Percentiles rank a stretch among this genome's conserved stretches.
Conservation (phyloP, 2,113 vertebrate genomes). For the Phalacrocorax aristotelis region DNA sequence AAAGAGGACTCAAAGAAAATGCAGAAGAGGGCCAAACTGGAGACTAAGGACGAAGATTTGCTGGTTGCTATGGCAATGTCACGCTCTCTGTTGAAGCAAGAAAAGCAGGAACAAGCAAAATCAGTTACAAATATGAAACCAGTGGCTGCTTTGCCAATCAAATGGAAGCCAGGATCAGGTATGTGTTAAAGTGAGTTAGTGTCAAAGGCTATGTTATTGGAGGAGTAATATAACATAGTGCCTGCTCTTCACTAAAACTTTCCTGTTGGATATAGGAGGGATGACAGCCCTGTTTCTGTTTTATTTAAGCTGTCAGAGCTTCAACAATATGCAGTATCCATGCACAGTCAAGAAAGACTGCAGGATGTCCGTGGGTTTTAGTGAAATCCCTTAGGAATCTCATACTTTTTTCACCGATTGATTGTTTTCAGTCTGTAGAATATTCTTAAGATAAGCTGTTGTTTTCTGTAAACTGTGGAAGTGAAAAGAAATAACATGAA, state of each 20-base stretch:
- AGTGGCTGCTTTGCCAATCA: conserved; percentile 53
- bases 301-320: conserved; percentile 16
- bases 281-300: not conserved
- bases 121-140: conserved; percentile 24
- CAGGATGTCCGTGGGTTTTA: not conserved
- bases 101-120: conserved; percentile 50
- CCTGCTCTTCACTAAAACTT: not conserved
- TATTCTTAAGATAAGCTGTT: not conserved
- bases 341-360: not conserved
- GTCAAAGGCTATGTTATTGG: not conserved
- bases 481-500: not conserved
- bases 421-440: not conserved
- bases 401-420: not conserved
- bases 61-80: conserved; percentile 92
- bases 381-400: not conserved
- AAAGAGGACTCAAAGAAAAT: conserved; percentile 73
- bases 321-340: not conserved
- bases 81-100: conserved; percentile 82
- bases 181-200: not conserved
- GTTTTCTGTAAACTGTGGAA: not conserved
- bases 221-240: not conserved
- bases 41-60: conserved; percentile 82
- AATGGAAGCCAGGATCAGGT: conserved; percentile 72
- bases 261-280: not conserved
- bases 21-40: conserved; percentile 66